Evolutionary conservation across 2,888 invertebrate species (phyloP), one percentile per base, ranked within the genome.

Genomic region (Pandemis heparana): DNA sequence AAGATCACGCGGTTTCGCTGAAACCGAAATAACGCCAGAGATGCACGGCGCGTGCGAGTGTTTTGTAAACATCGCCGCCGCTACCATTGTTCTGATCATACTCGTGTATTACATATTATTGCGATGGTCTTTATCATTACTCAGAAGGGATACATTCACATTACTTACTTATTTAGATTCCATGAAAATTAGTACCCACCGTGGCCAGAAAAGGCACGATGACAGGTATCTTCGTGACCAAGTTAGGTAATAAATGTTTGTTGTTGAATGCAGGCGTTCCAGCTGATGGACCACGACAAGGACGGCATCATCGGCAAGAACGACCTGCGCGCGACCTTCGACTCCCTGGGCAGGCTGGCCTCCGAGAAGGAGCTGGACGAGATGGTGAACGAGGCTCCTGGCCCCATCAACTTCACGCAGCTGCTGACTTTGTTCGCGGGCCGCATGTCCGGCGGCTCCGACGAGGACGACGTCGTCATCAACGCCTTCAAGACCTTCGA

Each of bases 361-460:
- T 96, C 96, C 85, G 98, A 98, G 91, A 98, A 98, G 95, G 98
- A 98, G 94, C 95, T 98, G 85, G 98, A 98, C 84, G 96, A 97
- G 86, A 98, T 98, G 98, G 95, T 97, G 85, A 94, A 95, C 88
- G 97, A 98, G 95, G 97, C 98, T 81, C 95, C 97, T 82, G 98
- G 97, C 87, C 98, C 98, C 90, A 97, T 98, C 95, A 98, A 98
- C 96, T 98, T 98, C 96, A 98, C 98, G 85, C 98, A 98, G 95
- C 96, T 98, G 91, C 95, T 98, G 89, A 97, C 97, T 87, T 96
- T 98, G 85, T 98, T 98, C 95, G 98, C 98, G 89, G 96, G 96
- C 94, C 97, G 98, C 90, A 98, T 98, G 97, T 97, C 98, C 87
- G 97, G 97, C 85, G 97, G 97, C 82, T 97, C 97, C 89, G 98